Evolutionary conservation across 2,797 vertebrate species (phyloP).

Genomic region (Haliaeetus vocifer): DNA sequence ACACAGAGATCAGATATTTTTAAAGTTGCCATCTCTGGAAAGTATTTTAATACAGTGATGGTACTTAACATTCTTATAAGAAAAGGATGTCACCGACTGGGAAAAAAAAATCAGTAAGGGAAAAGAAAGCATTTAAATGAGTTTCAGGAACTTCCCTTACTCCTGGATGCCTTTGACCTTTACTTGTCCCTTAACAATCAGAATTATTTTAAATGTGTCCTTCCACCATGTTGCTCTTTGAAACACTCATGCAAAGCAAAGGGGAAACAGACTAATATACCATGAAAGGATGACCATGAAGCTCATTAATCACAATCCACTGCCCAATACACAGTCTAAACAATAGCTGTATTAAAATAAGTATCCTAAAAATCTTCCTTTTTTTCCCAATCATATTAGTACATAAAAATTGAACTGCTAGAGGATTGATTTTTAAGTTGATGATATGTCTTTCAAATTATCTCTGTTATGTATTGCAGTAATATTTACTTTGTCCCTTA

Average conservation of each 20-base stretch:
- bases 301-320: not conserved
- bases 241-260: not conserved
- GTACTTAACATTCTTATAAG: not conserved
- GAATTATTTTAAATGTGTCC: not conserved
- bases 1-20: not conserved
- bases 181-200: not conserved
- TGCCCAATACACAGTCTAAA: not conserved
- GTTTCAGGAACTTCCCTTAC: not conserved
- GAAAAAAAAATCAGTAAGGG: not conserved
- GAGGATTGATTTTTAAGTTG: not conserved
- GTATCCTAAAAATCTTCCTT: not conserved
- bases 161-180: not conserved
- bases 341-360: not conserved
- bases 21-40: not conserved
- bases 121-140: not conserved
- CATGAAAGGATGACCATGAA: not conserved
- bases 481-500: not conserved
- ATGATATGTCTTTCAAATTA: not conserved
- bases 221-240: not conserved
- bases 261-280: not conserved
- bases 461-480: not conserved
- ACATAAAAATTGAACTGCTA: not conserved
- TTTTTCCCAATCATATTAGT: not conserved
- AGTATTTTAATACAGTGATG: not conserved
- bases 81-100: not conserved